Conservation (phyloP, 2,888 invertebrate genomes). For the Tinea semifulvella region DNA sequence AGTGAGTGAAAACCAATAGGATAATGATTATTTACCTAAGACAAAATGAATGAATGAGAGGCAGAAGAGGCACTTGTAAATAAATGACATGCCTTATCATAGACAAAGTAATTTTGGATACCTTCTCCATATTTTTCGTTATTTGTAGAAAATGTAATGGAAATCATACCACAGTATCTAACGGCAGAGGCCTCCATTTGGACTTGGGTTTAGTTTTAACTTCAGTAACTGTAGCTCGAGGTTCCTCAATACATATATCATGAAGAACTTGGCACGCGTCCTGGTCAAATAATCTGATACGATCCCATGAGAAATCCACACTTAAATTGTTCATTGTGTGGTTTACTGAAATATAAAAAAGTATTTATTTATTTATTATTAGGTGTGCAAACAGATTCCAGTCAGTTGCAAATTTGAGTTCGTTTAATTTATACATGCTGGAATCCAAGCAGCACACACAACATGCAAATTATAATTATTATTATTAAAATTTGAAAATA, state of each 20-base stretch:
- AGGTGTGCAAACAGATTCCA: background rate
- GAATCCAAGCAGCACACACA: no score
- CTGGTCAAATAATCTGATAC: constrained; percentile 88
- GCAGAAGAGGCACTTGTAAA: no score
- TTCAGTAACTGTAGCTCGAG: constrained; percentile 76
- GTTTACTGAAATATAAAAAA: constrained; percentile 67
- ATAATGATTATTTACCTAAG: no score
- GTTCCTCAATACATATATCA: constrained; percentile 80
- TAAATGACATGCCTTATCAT: no score
- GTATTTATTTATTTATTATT: background rate
- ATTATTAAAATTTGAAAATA: no score
- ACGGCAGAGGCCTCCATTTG: constrained; percentile 94
- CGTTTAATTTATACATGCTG: no score
- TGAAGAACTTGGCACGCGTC: constrained; percentile 82
- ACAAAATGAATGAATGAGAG: no score
- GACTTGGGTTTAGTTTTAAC: constrained; percentile 89
- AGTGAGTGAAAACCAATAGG: no score
- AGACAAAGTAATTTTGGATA: no score
- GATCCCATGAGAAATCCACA: constrained; percentile 89
- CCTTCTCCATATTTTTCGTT: background rate
- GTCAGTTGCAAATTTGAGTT: no score
- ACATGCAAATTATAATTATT: no score
- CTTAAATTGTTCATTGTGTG: constrained; percentile 79
- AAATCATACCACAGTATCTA: constrained; percentile 88
- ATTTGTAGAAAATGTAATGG: background rate